Percentiles rank a stretch among this genome's conserved stretches.
Evolutionary conservation across 1,140 invertebrate genomes (phyloP).

Genomic region (Eulimnadia texana): DNA sequence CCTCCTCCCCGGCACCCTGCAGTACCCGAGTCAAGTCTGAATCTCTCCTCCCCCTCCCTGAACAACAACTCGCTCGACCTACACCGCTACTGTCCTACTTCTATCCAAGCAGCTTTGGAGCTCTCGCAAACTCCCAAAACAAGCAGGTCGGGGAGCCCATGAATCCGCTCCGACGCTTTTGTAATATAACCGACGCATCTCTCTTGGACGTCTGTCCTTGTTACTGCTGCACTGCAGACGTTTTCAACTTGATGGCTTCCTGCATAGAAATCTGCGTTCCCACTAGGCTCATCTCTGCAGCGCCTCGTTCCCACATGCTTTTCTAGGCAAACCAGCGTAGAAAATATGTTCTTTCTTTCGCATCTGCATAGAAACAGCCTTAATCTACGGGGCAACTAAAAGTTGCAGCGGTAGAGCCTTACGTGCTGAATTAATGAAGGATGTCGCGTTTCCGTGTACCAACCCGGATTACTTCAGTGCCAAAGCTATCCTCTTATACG

Average conservation of each 20-base stretch:
- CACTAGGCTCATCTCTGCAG: slow-evolving; percentile 8
- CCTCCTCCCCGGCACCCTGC: slow-evolving; percentile 4
- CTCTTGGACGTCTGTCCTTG: slow-evolving; percentile 16
- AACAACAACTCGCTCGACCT: not conserved
- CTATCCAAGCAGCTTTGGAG: too few relatives aligned
- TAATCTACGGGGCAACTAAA: too few relatives aligned
- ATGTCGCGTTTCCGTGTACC: not conserved
- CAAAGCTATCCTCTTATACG: too few relatives aligned
- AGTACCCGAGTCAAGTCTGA: too few relatives aligned
- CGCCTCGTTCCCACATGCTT: not conserved
- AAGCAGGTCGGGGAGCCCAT: too few relatives aligned
- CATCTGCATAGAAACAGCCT: not conserved
- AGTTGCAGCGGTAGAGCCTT: too few relatives aligned
- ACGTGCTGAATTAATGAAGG: not conserved
- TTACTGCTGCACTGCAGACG: slow-evolving; percentile 12
- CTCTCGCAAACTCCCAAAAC: too few relatives aligned
- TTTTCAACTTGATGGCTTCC: slow-evolving; percentile 15
- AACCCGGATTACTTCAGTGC: not conserved
- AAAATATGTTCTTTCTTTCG: not conserved
- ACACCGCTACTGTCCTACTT: too few relatives aligned
- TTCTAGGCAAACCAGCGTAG: not conserved
- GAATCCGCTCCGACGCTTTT: not conserved
- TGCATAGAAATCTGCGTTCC: slow-evolving; percentile 13
- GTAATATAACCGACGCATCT: not conserved
- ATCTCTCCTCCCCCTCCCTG: not conserved